Conservation (phyloP, 2,888 invertebrate species). For the Stenodema calcarata region DNA sequence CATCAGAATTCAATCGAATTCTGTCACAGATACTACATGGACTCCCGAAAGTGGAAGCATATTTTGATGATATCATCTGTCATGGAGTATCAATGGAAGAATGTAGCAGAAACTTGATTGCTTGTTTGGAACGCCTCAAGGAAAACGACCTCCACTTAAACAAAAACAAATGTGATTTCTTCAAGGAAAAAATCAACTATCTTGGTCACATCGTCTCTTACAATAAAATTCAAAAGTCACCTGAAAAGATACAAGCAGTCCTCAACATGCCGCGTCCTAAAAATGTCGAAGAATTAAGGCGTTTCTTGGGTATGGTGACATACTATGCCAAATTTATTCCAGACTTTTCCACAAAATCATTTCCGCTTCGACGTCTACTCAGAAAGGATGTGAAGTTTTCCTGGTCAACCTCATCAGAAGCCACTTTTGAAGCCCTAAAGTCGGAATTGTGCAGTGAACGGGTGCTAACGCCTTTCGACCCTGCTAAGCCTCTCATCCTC, state of each 20-base stretch:
- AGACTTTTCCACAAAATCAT: conserved; percentile 36
- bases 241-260: conserved; percentile 38
- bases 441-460: conserved; percentile 54
- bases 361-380: conserved; percentile 54
- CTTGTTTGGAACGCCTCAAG: conserved; percentile 14
- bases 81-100: conserved; percentile 14
- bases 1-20: conserved; percentile 53
- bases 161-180: conserved; percentile 46
- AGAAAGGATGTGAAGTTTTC: conserved; percentile 30
- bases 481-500: conserved; percentile 53
- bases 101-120: conserved; percentile 4
- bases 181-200: conserved; percentile 19
- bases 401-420: conserved; percentile 15
- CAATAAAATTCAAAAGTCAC: conserved; percentile 46
- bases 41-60: conserved; percentile 4
- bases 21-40: conserved; percentile 51
- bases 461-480: conserved; percentile 55
- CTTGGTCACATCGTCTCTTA: conserved; percentile 40
- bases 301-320: conserved; percentile 54
- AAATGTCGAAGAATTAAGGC: conserved; percentile 50
- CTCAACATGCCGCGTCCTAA: neutral
- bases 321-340: conserved; percentile 54
- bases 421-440: conserved; percentile 55
- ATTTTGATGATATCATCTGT: conserved; percentile 42
- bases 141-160: conserved; percentile 51